Conservation (phyloP, 1,140 invertebrate species). For the Drosophila bifasciata region DNA sequence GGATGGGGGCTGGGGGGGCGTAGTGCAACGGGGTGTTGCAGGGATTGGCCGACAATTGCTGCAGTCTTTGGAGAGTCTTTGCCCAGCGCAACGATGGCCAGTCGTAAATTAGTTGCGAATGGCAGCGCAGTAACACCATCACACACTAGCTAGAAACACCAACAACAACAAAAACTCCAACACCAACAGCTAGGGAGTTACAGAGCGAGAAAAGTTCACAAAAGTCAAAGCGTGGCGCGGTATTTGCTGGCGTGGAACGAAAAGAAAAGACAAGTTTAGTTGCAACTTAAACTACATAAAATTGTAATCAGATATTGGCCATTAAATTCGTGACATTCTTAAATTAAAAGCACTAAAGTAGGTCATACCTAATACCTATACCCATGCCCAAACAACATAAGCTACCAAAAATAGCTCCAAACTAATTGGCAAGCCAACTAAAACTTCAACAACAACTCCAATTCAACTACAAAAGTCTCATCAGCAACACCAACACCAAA, state of each 20-base stretch:
- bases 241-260: too few species aligned
- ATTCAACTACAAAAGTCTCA: too few species aligned
- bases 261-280: slow-evolving; percentile 33
- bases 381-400: too few species aligned
- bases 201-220: slow-evolving; percentile 57
- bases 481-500: too few species aligned
- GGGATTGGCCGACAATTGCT: slow-evolving; percentile 60
- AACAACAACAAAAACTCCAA: slow-evolving; percentile 15
- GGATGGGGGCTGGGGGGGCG: not conserved
- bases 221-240: slow-evolving; percentile 31
- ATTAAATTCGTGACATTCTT: slow-evolving; percentile 30
- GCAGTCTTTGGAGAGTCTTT: slow-evolving; percentile 73
- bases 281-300: slow-evolving; percentile 45
- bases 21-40: slow-evolving; percentile 11
- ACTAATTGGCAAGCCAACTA: too few species aligned
- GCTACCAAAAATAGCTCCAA: too few species aligned
- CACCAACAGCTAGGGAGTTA: slow-evolving; percentile 15
- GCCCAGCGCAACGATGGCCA: slow-evolving; percentile 40
- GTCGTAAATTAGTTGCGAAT: slow-evolving; percentile 75
- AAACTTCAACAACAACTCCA: too few species aligned
- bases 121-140: slow-evolving; percentile 47
- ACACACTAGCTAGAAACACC: slow-evolving; percentile 28
- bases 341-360: slow-evolving; percentile 11
- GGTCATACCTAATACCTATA: not conserved
- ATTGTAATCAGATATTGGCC: slow-evolving; percentile 40